Evolutionary conservation across 2,797 vertebrate species (phyloP), one percentile per base, ranked within the genome.

Genomic region (Mormyrops attenuatus): DNA sequence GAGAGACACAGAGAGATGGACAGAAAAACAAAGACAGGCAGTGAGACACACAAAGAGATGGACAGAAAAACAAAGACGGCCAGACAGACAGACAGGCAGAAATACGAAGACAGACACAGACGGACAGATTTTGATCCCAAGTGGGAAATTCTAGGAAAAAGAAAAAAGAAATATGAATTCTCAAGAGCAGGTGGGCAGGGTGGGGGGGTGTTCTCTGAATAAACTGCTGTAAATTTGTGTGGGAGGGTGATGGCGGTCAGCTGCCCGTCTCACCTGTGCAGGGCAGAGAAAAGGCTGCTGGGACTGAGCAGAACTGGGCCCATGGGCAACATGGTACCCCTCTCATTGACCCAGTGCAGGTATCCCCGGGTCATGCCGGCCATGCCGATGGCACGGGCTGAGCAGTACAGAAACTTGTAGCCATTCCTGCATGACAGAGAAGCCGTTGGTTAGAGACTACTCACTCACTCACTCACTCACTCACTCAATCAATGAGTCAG

Each of bases 321-420:
- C 91, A 98, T 97, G 0, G 98, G 98, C 77, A 99, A 95, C 94
- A 99, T 98, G 0, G 97, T 98, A 90, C 98, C 98, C 63, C 98
- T 95, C 90, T 99, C 98, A 0, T 99, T 99, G 82, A 99, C 98
- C 98, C 98, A 99, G 94, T 98, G 97, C 90, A 99, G 94, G 92
- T 99, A 99, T 11, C 98, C 98, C 91, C 98, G 93, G 1, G 98
- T 99, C 98, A 99, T 99, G 93, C 97, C 97, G 0, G 99, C 98
- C 99, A 99, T 99, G 57, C 99, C 98, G 20, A 99, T 99, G 2
- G 98, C 98, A 5, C 98, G 95, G 0, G 98, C 98, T 0, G 98
- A 99, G 90, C 98, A 99, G 92, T 99, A 99, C 89, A 99, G 93
- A 93, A 99, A 98, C 94, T 99, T 99, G 91, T 99, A 99, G 15